Evolutionary conservation across 1,140 invertebrate species (phyloP), one percentile per base, ranked within the genome.

Genomic region (Andricus grossulariae): DNA sequence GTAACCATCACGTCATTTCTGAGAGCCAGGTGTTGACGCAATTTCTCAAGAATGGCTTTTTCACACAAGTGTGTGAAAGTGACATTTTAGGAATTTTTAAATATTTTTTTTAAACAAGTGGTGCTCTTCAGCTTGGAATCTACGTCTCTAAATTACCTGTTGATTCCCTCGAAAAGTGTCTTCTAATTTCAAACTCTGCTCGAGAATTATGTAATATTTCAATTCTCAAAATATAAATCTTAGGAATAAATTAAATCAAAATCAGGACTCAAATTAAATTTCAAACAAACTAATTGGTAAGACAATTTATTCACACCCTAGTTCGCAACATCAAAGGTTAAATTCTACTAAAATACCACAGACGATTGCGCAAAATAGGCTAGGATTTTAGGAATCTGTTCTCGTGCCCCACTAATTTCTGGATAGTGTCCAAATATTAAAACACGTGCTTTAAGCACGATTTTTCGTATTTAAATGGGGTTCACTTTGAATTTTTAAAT

Each of bases 381-480:
- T 32, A 19, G 5, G 21, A 60, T 25, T 60, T 60, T 25, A 25
- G 19, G 19, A 66, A 66, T 66, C 12, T 66, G 7, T 66, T 13
- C 15, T 16, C 2, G 18, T 54, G 25, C 32, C 15, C 19, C 55
- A 60, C 6, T 15, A 66, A 66, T 32, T 15, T 66, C 39, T 66
- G 57, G 57, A 60, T 12, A 15, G 3, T 60, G 2, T 8, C 55
- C 55, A 60, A 60, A 25, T 60, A 21, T 54, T 13, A 25, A 21
- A 25, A 25, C 1, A 25, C 25, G 25, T 25, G 25, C 80, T 74
- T 1, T 3, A 51, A 50, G 49, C n/a, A 74, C 76, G 32, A 78
- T 76, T 76, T 81, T 81, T 76, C 78, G 79, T 71, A 80, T 77
- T 55, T 74, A 45, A 45, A 66, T 52, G 39, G 16, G 19, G 50